Conservation (phyloP, 2,888 invertebrate species). For the Eurytoma adleriae region DNA sequence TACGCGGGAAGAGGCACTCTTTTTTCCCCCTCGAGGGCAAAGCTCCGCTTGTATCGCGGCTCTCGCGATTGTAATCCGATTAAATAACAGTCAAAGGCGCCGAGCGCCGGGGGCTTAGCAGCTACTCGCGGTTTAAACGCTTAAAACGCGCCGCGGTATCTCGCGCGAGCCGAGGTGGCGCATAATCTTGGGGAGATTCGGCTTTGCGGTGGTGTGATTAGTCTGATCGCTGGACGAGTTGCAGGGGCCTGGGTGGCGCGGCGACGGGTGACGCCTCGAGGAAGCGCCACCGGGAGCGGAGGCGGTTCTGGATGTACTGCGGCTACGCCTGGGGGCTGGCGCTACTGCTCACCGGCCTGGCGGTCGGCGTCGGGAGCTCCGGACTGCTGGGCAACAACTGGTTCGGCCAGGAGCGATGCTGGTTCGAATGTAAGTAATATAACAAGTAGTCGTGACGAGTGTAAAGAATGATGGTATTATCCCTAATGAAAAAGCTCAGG, state of each 20-base stretch:
- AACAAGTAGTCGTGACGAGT: no score
- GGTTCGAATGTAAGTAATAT: slow-evolving; percentile 80
- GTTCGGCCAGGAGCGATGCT: slow-evolving; percentile 81
- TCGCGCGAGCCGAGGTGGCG: no score
- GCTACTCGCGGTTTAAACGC: no score
- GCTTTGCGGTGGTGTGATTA: background rate
- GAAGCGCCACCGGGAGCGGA: slow-evolving; percentile 64
- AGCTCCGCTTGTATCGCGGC: no score
- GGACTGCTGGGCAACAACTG: slow-evolving; percentile 64
- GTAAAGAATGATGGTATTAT: no score
- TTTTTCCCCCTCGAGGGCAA: no score
- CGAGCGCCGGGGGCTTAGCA: no score
- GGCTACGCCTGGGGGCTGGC: slow-evolving; percentile 85
- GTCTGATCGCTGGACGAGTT: background rate
- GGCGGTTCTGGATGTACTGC: slow-evolving; percentile 82
- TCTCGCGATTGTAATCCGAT: no score
- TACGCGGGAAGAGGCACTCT: no score
- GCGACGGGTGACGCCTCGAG: slow-evolving; percentile 50
- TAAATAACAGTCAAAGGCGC: background rate
- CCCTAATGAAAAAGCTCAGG: no score
- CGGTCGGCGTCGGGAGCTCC: slow-evolving; percentile 78
- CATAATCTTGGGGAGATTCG: background rate
- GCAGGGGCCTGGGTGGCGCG: slow-evolving; percentile 65
- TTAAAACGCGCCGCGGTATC: no score
- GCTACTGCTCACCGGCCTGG: slow-evolving; percentile 78